These are phyloP conservation scores for Andrena dorsata DNA, from an alignment of 2,888 invertebrate species.

Conservation along the genomic window DNA sequence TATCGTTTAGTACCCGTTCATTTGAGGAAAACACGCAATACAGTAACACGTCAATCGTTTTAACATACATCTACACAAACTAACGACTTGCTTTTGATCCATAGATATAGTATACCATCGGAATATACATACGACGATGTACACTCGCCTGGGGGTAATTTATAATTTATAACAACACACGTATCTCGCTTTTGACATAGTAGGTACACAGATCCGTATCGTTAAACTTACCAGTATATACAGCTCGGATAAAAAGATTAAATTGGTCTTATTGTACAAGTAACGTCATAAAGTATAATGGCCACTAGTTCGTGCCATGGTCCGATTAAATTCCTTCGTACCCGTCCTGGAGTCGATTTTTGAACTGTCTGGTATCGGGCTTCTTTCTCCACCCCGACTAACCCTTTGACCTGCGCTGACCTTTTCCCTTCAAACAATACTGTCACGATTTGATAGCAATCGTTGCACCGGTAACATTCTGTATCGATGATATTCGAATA, in stretches of 20 bases:
- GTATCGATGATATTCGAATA: neutral
- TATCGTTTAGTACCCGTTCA: slow-evolving; percentile 33
- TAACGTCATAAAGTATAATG: slow-evolving; percentile 49
- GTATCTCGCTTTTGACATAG: slow-evolving; percentile 35
- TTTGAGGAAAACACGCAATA: slow-evolving; percentile 59
- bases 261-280: slow-evolving; percentile 64
- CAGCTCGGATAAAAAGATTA: slow-evolving; percentile 59
- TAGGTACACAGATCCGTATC: slow-evolving; percentile 48
- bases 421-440: neutral
- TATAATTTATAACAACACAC: slow-evolving; percentile 28
- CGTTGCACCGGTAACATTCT: neutral
- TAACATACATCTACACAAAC: slow-evolving; percentile 47
- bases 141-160: slow-evolving; percentile 35
- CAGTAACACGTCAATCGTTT: slow-evolving; percentile 56
- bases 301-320: slow-evolving; percentile 68
- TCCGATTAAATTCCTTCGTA: slow-evolving; percentile 63
- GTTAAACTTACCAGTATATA: slow-evolving; percentile 57
- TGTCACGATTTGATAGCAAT: neutral
- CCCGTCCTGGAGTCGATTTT: slow-evolving; percentile 45
- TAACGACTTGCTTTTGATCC: slow-evolving; percentile 48
- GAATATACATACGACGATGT: slow-evolving; percentile 42
- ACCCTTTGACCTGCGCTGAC: neutral
- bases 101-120: slow-evolving; percentile 32
- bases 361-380: slow-evolving; percentile 35
- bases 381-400: slow-evolving; percentile 9